Evolutionary conservation across 1,140 invertebrate genomes (phyloP), one percentile per base, ranked within the genome.

Genomic region (Halotydeus destructor): DNA sequence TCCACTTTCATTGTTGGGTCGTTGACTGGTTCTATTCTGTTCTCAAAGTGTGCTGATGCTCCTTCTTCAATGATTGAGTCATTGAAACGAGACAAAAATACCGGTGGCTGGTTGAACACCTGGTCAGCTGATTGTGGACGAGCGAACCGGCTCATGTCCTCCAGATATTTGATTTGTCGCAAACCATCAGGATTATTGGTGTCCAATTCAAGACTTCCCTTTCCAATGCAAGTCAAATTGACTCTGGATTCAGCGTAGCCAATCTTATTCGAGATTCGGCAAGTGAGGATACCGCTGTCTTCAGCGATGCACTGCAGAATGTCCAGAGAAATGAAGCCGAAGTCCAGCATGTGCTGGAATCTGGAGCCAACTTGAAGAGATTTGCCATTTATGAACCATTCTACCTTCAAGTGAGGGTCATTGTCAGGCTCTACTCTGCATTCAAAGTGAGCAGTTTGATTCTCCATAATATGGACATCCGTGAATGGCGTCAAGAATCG

Each of bases 371-470:
- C 76, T 1, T 78, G 82, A 28, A 88, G 72, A 44, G 80, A 79
- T 53, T 74, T 70, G 34, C 80, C 80, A 60, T 88, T 82, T 56
- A 83, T 85, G 55, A 71, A 86, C 83, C 83, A 89, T 60, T 86
- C 81, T n/a, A 88, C 80, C 62, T 82, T 80, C 27, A 89, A 59
- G 52, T 91, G 88, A 0, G 82, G 71, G 65, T 94, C 86, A 14
- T 84, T 89, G 2, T 86, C 78, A 12, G 86, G 86, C 62, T 91
- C 84, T 12, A 93, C 66, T 62, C 89, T 91, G 55, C 84, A 89
- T 66, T 97, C 91, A 62, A 97, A 96, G 55, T 96, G 88, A 38
- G 84, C 83, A 53, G 86, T 78, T 50, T 86, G 74, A 36, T 83
- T 76, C 68, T 97, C 91, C 40, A 72, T 65, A 30, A 89, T 69